Base-by-base conservation (phyloP, 2,113 vertebrate genomes). In the Paradoxurus hermaphroditus region DNA sequence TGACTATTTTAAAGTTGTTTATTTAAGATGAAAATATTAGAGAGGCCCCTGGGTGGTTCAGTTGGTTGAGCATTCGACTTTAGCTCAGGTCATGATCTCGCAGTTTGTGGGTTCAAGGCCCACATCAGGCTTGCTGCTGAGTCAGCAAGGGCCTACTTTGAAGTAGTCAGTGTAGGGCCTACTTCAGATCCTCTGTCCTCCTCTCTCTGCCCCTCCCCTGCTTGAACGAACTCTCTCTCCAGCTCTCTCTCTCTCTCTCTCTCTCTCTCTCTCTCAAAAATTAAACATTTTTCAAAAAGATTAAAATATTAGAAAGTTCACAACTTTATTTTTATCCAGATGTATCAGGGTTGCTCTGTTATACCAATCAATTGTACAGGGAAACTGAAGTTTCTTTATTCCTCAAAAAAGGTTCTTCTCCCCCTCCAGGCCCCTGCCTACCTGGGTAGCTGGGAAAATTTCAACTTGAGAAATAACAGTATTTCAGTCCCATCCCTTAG, bases 1-100 rank as follows among this genome's bases (percentile, higher is more conserved):
- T n/a, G 49, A 87, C 53, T 75, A 41, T 95, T 91, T 94, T 83
- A 96, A 87, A 27, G 36, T 46, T 97, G 31, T 78, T 85, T 86
- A 86, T 34, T 90, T 27, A 97, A 86, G 29, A 67, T 72, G 68
- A 92, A 59, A 59, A 25, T 59, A 59, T 59, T 18, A 59, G 56
- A 8, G 8, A 21, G 21, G 19, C 56, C 21, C 56, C 56, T 59
- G 56, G 56, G 56, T 59, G 56, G 56, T 23, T 59, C 56, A 59
- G 21, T 7, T 59, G 21, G 56, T 59, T 23, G 56, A 59, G 56
- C 56, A 9, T 59, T 21, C 21, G 56, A 59, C 21, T 59, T 23
- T 59, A 21, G 56, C 56, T 59, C 56, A 59, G 56, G 56, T 59
- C 56, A 23, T 59, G 21, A 59, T 59, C 56, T 23, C 56, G 8